phyloP scores from a whole-genome alignment of 1,140 invertebrate genomes.

The Apis mellifera region DNA sequence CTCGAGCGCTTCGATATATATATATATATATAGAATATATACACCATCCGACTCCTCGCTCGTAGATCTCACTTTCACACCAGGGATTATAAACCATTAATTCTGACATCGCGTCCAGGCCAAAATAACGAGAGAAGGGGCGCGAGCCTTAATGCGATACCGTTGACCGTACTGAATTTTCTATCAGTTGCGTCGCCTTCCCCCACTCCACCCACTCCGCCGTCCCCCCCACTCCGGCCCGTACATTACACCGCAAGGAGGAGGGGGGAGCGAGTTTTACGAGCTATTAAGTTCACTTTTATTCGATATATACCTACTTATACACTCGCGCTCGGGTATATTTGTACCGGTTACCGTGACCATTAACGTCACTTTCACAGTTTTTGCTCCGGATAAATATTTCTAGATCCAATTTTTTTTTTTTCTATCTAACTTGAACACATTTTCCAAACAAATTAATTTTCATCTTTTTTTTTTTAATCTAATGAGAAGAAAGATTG shows the following conservation, averaged over 20 bases:
- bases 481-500: too few relatives aligned
- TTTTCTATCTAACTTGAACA: too few relatives aligned
- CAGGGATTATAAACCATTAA: constrained; percentile 80
- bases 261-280: neutral
- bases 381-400: too few relatives aligned
- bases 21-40: neutral
- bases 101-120: constrained; percentile 71
- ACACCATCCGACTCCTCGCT: constrained; percentile 59
- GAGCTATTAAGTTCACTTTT: constrained; percentile 20
- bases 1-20: neutral
- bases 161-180: constrained; percentile 43
- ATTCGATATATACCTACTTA: neutral
- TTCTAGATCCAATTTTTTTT: too few relatives aligned
- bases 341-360: too few relatives aligned
- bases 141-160: constrained; percentile 13
- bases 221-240: too few relatives aligned
- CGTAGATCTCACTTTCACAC: constrained; percentile 75
- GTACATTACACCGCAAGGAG: neutral
- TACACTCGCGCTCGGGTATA: too few relatives aligned
- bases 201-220: too few relatives aligned
- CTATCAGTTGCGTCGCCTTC: constrained; percentile 25
- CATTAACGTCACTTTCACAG: too few relatives aligned
- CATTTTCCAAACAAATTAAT: too few relatives aligned
- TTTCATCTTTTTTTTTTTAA: too few relatives aligned
- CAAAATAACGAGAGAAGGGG: constrained; percentile 18